Evolutionary conservation across 1,140 invertebrate species (phyloP), one percentile per base, ranked within the genome.

Genomic region (Geopemphigus sp.): DNA sequence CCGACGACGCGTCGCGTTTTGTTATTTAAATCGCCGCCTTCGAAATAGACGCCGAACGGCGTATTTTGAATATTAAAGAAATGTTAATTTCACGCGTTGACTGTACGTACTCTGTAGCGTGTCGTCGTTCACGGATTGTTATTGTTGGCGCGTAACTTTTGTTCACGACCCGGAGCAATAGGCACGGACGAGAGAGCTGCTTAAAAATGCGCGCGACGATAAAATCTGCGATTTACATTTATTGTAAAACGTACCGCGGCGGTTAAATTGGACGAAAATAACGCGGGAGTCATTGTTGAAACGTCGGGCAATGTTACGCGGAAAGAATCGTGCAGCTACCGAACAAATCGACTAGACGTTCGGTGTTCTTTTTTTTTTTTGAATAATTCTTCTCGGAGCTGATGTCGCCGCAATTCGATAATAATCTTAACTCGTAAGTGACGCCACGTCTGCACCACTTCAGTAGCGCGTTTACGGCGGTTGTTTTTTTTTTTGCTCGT

Each of bases 181-280:
- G 2, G 5, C 5, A 11, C 29, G 3, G 29, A 63, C 19, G 19
- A 1, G 12, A 19, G n/a, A 39, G 32, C 32, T 47, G 5, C 47
- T 47, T 68, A 22, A 68, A 66, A 26, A 68, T 1, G 5, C 11
- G 8, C 19, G 22, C 24, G 5, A 45, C 14, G 64, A 68, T 68
- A 68, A 24, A 22, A 68, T 68, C 64, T 68, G 22, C 0, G 11
- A 6, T 45, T 24, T 68, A 22, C 10, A 22, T 45, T 22, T 68
- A 68, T 68, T 47, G 45, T 45, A 68, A 47, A 29, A 66, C 12
- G 14, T 8, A 47, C 45, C 5, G 24, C 1, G 6, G 22, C 24
- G 47, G 45, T 39, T 45, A 22, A 68, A 68, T 47, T 22, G 5
- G 17, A 47, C n/a, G n/a, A 68, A 68, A 68, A 68, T 47, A 68